A percentile compares a stretch with the other conserved stretches of the same genome.
Evolutionary conservation across 2,113 vertebrate species (phyloP).

Genomic region (Brachyistius frenatus): DNA sequence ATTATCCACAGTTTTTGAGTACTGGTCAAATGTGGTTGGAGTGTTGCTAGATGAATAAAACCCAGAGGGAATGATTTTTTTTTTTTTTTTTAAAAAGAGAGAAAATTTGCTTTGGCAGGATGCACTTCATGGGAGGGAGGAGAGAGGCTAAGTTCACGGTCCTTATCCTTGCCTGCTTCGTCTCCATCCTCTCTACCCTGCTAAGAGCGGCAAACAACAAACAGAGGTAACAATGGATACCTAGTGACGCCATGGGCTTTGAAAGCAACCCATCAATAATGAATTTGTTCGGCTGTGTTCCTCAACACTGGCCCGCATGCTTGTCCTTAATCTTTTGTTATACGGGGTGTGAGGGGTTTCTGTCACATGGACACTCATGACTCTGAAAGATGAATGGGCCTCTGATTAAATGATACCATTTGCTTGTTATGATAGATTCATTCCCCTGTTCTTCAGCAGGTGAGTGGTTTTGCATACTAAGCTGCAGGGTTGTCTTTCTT

Average conservation of each 20-base stretch:
- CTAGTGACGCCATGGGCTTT: constrained; percentile 65
- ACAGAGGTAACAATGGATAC: constrained; percentile 77
- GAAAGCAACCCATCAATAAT: constrained; percentile 77
- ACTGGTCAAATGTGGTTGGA: neutral
- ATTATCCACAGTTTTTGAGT: constrained; percentile 1
- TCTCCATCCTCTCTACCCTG: constrained; percentile 20
- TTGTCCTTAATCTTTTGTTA: constrained; percentile 54
- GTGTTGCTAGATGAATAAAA: constrained; percentile 9
- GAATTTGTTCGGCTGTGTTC: constrained; percentile 65
- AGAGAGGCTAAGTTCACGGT: constrained; percentile 31
- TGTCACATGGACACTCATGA: constrained; percentile 36
- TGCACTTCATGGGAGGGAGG: constrained; percentile 23
- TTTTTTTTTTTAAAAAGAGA: neutral
- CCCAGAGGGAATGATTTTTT: constrained; percentile 5
- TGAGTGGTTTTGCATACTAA: constrained; percentile 12
- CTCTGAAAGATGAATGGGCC: constrained; percentile 32
- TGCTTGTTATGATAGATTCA: constrained; percentile 14
- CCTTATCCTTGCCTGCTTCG: constrained; percentile 3
- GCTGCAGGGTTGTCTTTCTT: neutral
- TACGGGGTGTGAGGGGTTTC: constrained; percentile 35
- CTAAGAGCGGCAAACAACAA: constrained; percentile 67
- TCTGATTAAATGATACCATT: constrained; percentile 41
- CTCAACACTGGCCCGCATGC: constrained; percentile 53
- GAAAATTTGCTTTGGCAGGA: constrained; percentile 45
- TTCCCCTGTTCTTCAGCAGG: neutral